Conservation (phyloP, 1,140 invertebrate genomes). For the Brachionus rotundiformis region DNA sequence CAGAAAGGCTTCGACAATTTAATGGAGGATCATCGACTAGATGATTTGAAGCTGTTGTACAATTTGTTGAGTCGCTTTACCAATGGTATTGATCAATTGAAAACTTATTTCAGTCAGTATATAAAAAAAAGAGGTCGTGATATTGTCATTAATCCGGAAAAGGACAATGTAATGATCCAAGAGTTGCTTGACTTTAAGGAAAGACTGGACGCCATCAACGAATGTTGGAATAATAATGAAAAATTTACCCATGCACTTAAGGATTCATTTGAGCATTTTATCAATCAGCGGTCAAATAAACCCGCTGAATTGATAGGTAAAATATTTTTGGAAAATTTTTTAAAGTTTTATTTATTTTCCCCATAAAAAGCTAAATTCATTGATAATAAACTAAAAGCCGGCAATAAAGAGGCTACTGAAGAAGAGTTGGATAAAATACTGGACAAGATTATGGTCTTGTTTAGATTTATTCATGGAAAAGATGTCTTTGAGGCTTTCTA, state of each 20-base stretch:
- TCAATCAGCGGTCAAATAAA: constrained; percentile 94
- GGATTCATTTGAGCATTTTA: constrained; percentile 96
- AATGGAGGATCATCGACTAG: constrained; percentile 93
- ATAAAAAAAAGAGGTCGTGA: constrained; percentile 89
- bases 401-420: constrained; percentile 70
- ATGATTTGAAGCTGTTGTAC: constrained; percentile 93
- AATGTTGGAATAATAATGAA: constrained; percentile 87
- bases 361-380: constrained; percentile 82
- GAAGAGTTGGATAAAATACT: constrained; percentile 95
- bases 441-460: constrained; percentile 99
- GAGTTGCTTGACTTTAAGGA: constrained; percentile 94
- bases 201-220: constrained; percentile 92
- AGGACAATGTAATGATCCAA: constrained; percentile 80
- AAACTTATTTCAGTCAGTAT: constrained; percentile 89
- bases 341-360: not conserved
- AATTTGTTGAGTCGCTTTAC: constrained; percentile 86
- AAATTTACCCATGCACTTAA: constrained; percentile 90
- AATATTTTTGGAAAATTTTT: not conserved
- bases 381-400: constrained; percentile 98
- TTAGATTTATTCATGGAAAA: constrained; percentile 97
- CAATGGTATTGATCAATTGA: constrained; percentile 88
- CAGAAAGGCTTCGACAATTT: constrained; percentile 98
- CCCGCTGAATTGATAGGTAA: constrained; percentile 81
- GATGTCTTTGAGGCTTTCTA: constrained; percentile 99
- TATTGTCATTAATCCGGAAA: constrained; percentile 78